Evolutionary conservation across 2,113 vertebrate genomes (phyloP), one percentile per base, ranked within the genome.

Genomic region (Dermatemys mawii): DNA sequence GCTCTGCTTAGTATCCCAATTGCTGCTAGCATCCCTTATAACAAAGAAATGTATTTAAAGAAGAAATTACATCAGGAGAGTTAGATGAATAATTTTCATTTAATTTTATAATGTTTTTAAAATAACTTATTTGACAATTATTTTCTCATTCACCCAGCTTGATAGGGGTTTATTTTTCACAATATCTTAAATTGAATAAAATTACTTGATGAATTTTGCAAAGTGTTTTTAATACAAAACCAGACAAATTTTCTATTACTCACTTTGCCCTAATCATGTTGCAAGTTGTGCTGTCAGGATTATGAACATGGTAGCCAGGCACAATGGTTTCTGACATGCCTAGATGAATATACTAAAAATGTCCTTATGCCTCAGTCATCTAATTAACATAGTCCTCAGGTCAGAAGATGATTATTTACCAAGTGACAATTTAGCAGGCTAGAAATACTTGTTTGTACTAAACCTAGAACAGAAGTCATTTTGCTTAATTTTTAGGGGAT

Each of bases 281-380:
- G 38, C 78, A 95, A 92, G 83, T 87, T 88, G 87, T 94, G 83
- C 92, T 97, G 96, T 97, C 96, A 94, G 86, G 83, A 19, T n/a
- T 78, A 93, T 90, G 90, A 93, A 95, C 21, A 35, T 26, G 51
- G 21, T 35, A 95, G 78, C 2, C 5, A 53, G 91, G 29, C 79
- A 84, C 92, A 97, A 97, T 95, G 60, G 70, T 67, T 93, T 60
- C 92, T 97, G 97, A 97, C 96, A 97, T 97, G 96, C 92, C 96
- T 97, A 83, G 60, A 97, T 93, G 91, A 93, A 96, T 97, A 83
- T 84, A 94, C 92, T 89, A 80, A 76, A 96, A 97, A 94, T 81
- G 38, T 38, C 96, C 89, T 80, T 76, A 48, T 88, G 85, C 86
- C 2, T 2, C 88, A 90, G 73, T 97, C 93, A 86, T 93, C 92